These are phyloP conservation scores for Achroia grisella DNA, from an alignment of 1,140 invertebrate species.

Conservation along the genomic window DNA sequence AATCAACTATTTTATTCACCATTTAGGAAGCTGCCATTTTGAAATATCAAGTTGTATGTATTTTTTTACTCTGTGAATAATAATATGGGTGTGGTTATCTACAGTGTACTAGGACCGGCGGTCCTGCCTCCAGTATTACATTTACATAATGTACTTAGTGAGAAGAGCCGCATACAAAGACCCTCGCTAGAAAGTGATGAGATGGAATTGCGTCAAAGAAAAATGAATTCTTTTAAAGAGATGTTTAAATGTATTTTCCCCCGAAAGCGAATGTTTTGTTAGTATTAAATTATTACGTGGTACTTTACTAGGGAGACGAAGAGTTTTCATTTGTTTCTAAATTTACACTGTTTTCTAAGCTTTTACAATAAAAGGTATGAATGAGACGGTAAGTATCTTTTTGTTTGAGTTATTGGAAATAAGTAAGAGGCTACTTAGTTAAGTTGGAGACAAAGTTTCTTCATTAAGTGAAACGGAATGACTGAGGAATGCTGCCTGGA, in stretches of 20 bases:
- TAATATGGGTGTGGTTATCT: conserved; percentile 46
- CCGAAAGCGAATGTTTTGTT: conserved; percentile 20
- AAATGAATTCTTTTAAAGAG: conserved; percentile 32
- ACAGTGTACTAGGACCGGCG: conserved; percentile 28
- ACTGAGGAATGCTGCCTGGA: too few relatives aligned
- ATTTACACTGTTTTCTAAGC: conserved; percentile 19
- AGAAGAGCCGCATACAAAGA: conserved; percentile 50
- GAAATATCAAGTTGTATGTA: not conserved
- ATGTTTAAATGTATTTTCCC: conserved; percentile 23
- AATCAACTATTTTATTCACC: not conserved
- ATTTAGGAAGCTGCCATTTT: conserved; percentile 8
- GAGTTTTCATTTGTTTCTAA: conserved; percentile 22
- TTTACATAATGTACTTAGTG: conserved; percentile 61
- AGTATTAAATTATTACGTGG: conserved; percentile 42
- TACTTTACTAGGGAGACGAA: conserved; percentile 26
- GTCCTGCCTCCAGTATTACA: conserved; percentile 51
- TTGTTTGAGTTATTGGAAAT: too few relatives aligned
- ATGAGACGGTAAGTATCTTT: too few relatives aligned
- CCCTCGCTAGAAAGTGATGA: conserved; percentile 40
- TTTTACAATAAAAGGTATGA: too few relatives aligned
- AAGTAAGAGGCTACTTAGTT: too few relatives aligned
- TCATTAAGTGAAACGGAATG: too few relatives aligned
- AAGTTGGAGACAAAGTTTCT: too few relatives aligned
- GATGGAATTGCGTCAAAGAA: conserved; percentile 25
- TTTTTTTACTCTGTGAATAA: conserved; percentile 23